These are phyloP conservation scores for Acanthurus lineatus DNA, from an alignment of 2,797 vertebrate genomes.

Conservation along the genomic window DNA sequence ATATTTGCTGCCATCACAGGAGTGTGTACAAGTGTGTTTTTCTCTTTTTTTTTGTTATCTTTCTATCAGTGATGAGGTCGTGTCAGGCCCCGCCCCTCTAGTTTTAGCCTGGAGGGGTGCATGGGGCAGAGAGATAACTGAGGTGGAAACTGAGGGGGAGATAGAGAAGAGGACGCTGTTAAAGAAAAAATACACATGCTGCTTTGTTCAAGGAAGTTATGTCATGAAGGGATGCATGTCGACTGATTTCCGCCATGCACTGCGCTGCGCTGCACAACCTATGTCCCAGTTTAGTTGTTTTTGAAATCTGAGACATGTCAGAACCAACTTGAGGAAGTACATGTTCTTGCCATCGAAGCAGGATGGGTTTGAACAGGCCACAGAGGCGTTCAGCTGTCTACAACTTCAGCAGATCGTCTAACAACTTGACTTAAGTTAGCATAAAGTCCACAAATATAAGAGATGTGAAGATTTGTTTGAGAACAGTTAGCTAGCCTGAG, in stretches of 20 bases:
- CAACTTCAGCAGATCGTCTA: conserved; percentile 39
- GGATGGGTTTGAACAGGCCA: neutral
- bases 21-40: conserved; percentile 11
- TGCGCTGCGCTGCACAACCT: neutral
- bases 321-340: neutral
- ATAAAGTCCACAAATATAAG: neutral
- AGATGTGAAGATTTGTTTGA: conserved; percentile 1
- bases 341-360: neutral
- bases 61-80: conserved; percentile 24
- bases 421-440: conserved; percentile 24
- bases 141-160: conserved; percentile 48
- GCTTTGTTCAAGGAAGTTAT: neutral
- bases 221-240: neutral
- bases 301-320: neutral
- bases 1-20: conserved; percentile 5
- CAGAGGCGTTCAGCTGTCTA: neutral
- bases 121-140: conserved; percentile 64
- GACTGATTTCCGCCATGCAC: neutral
- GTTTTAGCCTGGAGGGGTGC: conserved; percentile 10
- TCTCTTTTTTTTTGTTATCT: conserved; percentile 2
- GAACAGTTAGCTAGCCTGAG: conserved; percentile 19
- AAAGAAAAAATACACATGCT: conserved; percentile 18
- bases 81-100: neutral
- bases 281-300: neutral
- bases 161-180: conserved; percentile 26